These are phyloP conservation scores for Smittia aterrima DNA, from an alignment of 2,888 invertebrate species.

Conservation along the genomic window DNA sequence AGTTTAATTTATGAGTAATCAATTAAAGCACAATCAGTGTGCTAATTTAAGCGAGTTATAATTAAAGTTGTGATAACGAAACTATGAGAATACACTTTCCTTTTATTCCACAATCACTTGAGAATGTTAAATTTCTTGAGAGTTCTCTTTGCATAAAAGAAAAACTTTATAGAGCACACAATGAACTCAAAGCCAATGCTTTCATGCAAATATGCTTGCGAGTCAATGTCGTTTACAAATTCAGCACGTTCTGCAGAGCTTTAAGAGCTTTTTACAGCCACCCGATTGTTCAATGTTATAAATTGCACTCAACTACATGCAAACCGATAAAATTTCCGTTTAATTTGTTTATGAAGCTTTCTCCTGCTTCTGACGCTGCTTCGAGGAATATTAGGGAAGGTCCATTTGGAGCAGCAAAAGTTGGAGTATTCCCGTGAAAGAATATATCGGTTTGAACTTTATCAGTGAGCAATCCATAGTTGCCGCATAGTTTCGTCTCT, in stretches of 20 bases:
- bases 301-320: not conserved
- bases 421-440: not conserved
- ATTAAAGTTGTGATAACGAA: no score
- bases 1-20: conserved; percentile 16
- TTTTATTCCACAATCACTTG: no score
- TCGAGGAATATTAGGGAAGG: not conserved
- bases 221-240: not conserved
- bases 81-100: no score
- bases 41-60: not conserved
- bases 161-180: not conserved
- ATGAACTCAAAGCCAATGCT: conserved; percentile 1
- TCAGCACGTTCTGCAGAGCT: not conserved
- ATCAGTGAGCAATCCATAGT: not conserved
- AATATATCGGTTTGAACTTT: conserved; percentile 29
- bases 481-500: not conserved
- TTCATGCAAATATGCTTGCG: not conserved
- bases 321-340: not conserved
- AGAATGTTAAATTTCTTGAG: no score
- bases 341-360: conserved; percentile 20
- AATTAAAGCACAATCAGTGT: conserved; percentile 7
- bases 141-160: no score
- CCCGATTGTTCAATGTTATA: not conserved
- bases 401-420: not conserved
- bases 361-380: not conserved
- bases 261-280: not conserved